Evolutionary conservation across 2,113 vertebrate species (phyloP).

Genomic region (Pagrus major): DNA sequence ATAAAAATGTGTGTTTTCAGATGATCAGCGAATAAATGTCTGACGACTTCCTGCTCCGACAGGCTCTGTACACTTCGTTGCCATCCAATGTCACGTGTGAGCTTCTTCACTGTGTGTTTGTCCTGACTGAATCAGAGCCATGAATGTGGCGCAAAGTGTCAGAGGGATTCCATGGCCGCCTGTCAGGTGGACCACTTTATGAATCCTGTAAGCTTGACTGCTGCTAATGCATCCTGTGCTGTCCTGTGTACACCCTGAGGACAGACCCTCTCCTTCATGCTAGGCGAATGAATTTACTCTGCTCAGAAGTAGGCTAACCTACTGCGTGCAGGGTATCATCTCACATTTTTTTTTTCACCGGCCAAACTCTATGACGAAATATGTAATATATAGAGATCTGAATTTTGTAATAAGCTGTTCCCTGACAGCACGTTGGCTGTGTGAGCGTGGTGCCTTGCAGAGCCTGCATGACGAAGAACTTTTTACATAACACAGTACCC

Average conservation of each 20-base stretch:
- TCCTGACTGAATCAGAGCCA: constrained; percentile 21
- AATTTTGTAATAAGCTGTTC: constrained; percentile 42
- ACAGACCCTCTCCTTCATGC: constrained; percentile 55
- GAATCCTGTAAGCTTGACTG: constrained; percentile 66
- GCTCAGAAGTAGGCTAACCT: constrained; percentile 57
- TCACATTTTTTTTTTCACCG: constrained; percentile 9
- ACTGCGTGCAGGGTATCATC: constrained; percentile 17
- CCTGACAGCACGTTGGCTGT: constrained; percentile 11
- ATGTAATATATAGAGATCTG: constrained; percentile 20
- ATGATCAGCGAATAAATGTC: neutral
- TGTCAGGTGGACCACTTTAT: constrained; percentile 68
- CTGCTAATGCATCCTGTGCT: constrained; percentile 70
- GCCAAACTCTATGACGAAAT: neutral
- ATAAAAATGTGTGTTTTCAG: neutral
- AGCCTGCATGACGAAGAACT: neutral
- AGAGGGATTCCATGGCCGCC: constrained; percentile 43
- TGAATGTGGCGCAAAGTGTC: constrained; percentile 52
- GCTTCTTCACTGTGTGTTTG: constrained; percentile 7
- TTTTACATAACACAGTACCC: constrained; percentile 36
- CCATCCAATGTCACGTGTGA: constrained; percentile 5
- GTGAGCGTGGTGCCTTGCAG: neutral
- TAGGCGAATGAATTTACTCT: constrained; percentile 57
- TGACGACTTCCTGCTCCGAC: neutral
- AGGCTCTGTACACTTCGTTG: neutral
- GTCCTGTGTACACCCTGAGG: constrained; percentile 60